Percentiles rank a stretch among this genome's conserved stretches.
These are phyloP conservation scores for Poecilobothrus nobilitatus DNA, from an alignment of 2,888 invertebrate species.

Conservation along the genomic window DNA sequence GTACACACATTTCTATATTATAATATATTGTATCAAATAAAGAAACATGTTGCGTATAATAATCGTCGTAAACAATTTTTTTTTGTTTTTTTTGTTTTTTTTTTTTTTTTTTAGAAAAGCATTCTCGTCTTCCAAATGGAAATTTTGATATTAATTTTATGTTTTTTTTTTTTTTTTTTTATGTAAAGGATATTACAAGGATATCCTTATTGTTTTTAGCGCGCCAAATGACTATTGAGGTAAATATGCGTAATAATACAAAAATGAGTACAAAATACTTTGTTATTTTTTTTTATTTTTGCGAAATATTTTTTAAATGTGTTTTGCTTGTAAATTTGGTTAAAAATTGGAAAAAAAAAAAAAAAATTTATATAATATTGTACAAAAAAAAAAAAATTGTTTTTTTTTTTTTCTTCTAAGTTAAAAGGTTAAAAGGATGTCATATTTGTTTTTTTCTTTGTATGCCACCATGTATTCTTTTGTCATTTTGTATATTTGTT, in stretches of 20 bases:
- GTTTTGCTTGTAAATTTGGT: slow-evolving; percentile 6
- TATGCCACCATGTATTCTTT: not conserved
- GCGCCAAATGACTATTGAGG: not conserved
- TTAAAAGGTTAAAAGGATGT: slow-evolving; percentile 6
- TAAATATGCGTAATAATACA: not conserved
- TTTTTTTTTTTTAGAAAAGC: not conserved
- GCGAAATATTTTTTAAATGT: not conserved
- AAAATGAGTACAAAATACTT: not conserved
- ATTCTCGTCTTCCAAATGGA: not conserved
- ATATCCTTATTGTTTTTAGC: slow-evolving; percentile 2
- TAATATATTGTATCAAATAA: not conserved
- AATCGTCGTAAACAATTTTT: not conserved
- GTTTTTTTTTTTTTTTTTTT: not conserved
- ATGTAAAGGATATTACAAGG: not conserved
- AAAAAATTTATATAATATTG: too few relatives aligned
- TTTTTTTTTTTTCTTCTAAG: not conserved
- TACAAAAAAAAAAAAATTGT: too few relatives aligned
- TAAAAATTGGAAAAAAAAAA: not conserved
- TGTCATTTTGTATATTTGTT: not conserved
- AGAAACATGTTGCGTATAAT: slow-evolving; percentile 1
- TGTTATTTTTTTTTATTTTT: not conserved
- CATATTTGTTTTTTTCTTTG: not conserved
- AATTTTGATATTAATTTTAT: not conserved
- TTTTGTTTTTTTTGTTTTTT: too few relatives aligned
- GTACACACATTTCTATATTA: not conserved